Conservation (phyloP, 2,113 vertebrate genomes). For the Equus quagga region DNA sequence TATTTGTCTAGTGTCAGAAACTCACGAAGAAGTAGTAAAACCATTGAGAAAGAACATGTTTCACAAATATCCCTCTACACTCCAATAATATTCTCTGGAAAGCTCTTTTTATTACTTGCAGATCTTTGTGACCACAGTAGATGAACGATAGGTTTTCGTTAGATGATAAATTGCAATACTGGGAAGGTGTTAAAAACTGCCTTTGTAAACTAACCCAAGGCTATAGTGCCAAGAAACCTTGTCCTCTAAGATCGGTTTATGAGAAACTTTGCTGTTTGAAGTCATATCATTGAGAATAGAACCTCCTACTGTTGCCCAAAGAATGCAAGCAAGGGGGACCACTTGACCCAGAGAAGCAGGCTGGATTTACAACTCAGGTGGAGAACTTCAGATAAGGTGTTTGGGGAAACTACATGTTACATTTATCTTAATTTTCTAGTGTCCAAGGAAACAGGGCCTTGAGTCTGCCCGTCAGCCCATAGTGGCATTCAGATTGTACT, state of each 20-base stretch:
- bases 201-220: constrained; percentile 4
- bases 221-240: neutral
- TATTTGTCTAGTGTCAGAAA: neutral
- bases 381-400: neutral
- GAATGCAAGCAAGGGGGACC: neutral
- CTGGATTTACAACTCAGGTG: neutral
- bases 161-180: neutral
- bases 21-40: neutral
- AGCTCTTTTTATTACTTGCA: constrained; percentile 9
- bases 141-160: neutral
- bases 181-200: neutral
- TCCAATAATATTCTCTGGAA: neutral
- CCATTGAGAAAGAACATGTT: neutral
- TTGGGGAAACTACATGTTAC: neutral
- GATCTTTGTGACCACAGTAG: neutral
- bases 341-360: neutral
- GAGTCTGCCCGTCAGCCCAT: neutral
- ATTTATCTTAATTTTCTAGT: neutral
- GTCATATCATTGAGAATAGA: neutral
- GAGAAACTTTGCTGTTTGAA: neutral
- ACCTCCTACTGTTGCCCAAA: neutral
- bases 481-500: neutral
- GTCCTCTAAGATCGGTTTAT: neutral
- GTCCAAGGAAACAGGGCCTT: neutral
- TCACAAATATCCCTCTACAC: neutral